phyloP scores from a whole-genome alignment of 2,797 vertebrate species.

The Momotus momota region DNA sequence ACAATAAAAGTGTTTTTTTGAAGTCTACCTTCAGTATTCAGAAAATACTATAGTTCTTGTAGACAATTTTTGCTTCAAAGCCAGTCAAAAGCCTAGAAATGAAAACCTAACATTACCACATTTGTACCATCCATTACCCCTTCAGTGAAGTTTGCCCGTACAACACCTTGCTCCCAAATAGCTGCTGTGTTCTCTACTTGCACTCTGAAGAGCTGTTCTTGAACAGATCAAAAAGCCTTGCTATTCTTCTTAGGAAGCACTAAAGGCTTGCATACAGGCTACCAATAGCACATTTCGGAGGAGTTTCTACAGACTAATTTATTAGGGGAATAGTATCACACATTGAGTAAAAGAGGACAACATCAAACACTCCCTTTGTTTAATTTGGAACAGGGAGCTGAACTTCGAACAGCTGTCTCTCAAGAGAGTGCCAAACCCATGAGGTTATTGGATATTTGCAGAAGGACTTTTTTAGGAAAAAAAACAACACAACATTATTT shows the following conservation, averaged over 20 bases:
- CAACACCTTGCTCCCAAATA: neutral
- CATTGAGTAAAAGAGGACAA: neutral
- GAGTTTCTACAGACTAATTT: neutral
- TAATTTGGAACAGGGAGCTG: slow-evolving; percentile 11
- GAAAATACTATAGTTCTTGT: neutral
- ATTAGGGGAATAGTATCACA: neutral
- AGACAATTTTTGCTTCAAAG: neutral
- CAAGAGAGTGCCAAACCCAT: slow-evolving; percentile 16
- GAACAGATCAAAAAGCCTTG: neutral
- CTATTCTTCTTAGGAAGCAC: neutral
- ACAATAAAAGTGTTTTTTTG: neutral
- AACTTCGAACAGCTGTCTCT: neutral
- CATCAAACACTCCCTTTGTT: slow-evolving; percentile 10
- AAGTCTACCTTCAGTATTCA: neutral
- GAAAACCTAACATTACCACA: neutral
- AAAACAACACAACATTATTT: neutral
- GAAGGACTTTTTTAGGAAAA: neutral
- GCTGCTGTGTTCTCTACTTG: neutral
- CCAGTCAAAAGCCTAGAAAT: neutral
- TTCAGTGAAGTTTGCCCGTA: neutral
- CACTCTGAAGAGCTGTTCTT: neutral
- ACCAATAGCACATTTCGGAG: slow-evolving; percentile 5
- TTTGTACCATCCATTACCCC: neutral
- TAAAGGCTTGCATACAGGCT: neutral
- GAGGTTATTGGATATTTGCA: neutral